phyloP scores from a whole-genome alignment of 1,140 invertebrate species.

The Leucophenga varia region DNA sequence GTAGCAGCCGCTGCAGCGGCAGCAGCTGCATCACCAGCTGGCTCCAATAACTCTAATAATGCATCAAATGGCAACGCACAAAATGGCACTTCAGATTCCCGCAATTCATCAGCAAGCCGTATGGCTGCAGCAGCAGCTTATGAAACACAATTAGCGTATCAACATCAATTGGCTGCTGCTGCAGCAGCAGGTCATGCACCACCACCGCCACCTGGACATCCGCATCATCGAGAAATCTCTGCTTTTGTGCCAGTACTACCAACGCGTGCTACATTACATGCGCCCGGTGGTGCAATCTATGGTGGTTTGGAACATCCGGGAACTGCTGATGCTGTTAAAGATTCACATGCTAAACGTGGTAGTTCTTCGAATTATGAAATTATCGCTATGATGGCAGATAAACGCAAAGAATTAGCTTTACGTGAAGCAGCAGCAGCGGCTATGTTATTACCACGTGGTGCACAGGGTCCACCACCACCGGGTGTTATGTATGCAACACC shows the following conservation, averaged over 20 bases:
- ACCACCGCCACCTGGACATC: constrained; percentile 33
- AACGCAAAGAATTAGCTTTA: constrained; percentile 75
- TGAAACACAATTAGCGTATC: constrained; percentile 69
- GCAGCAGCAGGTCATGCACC: constrained; percentile 25
- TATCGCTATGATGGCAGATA: constrained; percentile 85
- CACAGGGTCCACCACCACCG: constrained; percentile 57
- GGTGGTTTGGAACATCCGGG: constrained; percentile 63
- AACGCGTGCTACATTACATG: constrained; percentile 65
- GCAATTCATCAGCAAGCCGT: constrained; percentile 59
- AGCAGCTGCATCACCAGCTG: constrained; percentile 18
- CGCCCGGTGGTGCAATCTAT: constrained; percentile 63
- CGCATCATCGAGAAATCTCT: constrained; percentile 71
- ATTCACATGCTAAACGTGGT: constrained; percentile 58
- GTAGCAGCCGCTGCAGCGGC: constrained; percentile 43
- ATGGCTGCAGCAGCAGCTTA: constrained; percentile 59
- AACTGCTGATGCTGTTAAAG: constrained; percentile 36
- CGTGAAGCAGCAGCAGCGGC: constrained; percentile 67
- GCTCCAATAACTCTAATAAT: constrained; percentile 22
- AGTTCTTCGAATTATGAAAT: constrained; percentile 69
- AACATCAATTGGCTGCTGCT: constrained; percentile 64
- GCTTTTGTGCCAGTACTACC: constrained; percentile 83
- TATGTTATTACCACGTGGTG: constrained; percentile 58
- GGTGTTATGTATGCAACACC: constrained; percentile 51
- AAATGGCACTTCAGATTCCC: constrained; percentile 58
- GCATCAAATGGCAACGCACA: constrained; percentile 18